phyloP scores from a whole-genome alignment of 2,113 vertebrate genomes.

The Cyrtonyx montezumae region DNA sequence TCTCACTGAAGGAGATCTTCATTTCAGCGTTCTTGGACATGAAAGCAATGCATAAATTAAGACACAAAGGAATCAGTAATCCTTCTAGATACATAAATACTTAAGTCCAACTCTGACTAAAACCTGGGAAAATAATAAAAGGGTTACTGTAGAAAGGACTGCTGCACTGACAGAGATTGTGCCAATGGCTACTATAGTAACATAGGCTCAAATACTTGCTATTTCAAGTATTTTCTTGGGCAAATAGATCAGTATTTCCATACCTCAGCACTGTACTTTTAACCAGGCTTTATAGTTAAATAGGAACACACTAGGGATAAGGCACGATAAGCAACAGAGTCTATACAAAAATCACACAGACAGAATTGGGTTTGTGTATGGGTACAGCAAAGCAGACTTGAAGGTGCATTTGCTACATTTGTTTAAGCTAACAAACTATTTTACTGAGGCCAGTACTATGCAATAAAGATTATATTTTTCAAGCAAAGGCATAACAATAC shows the following conservation, averaged over 20 bases:
- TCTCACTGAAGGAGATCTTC: background rate
- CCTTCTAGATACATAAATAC: background rate
- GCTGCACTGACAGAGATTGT: background rate
- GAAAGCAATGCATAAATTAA: background rate
- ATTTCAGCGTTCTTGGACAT: background rate
- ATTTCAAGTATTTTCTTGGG: background rate
- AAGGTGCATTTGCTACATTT: constrained; percentile 24
- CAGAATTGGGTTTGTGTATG: background rate
- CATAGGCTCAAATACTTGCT: background rate
- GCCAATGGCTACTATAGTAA: background rate
- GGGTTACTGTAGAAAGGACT: background rate
- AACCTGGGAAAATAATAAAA: background rate
- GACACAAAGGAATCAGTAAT: background rate
- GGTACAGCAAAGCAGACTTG: background rate
- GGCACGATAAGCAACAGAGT: background rate
- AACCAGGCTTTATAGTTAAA: constrained; percentile 4
- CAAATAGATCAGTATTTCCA: background rate
- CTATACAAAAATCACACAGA: background rate
- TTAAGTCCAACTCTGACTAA: background rate
- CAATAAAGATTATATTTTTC: constrained; percentile 9
- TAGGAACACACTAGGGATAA: background rate
- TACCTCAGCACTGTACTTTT: background rate
- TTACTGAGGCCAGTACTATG: background rate
- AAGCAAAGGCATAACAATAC: background rate
- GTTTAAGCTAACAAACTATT: constrained; percentile 6